Conservation (phyloP, 2,113 vertebrate species). For the Nibea albiflora region DNA sequence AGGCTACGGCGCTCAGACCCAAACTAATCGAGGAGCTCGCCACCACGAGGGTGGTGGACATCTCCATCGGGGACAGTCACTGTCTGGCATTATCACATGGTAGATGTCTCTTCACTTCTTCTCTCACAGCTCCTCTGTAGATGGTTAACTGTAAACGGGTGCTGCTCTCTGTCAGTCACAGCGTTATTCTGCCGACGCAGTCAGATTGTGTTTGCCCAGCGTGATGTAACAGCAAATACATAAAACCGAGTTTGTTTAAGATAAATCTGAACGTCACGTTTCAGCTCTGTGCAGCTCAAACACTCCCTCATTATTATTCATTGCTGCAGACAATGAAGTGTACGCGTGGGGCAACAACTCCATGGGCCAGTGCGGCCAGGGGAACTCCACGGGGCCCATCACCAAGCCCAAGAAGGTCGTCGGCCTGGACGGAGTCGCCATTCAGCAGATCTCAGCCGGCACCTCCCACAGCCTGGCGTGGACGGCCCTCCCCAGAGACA, state of each 20-base stretch:
- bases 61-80: constrained; percentile 98
- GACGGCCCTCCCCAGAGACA: constrained; percentile 97
- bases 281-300: background rate
- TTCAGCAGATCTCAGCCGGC: constrained; percentile 97
- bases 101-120: constrained; percentile 46
- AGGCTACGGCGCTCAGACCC: constrained; percentile 94
- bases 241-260: constrained; percentile 19
- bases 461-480: constrained; percentile 98
- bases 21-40: constrained; percentile 96
- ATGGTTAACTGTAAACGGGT: background rate
- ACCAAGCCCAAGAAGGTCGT: constrained; percentile 99
- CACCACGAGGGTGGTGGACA: constrained; percentile 95
- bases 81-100: constrained; percentile 98
- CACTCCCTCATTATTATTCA: background rate
- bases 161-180: background rate
- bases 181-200: background rate
- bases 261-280: background rate
- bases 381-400: constrained; percentile 97
- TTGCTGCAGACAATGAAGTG: constrained; percentile 93
- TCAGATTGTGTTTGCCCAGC: background rate
- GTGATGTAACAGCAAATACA: constrained; percentile 27
- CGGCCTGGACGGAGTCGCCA: constrained; percentile 93
- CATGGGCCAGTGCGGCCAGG: constrained; percentile 99
- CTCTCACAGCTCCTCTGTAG: background rate
- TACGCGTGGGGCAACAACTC: constrained; percentile 99